Conservation (phyloP, 2,113 vertebrate genomes). For the Actenoides hombroni region DNA sequence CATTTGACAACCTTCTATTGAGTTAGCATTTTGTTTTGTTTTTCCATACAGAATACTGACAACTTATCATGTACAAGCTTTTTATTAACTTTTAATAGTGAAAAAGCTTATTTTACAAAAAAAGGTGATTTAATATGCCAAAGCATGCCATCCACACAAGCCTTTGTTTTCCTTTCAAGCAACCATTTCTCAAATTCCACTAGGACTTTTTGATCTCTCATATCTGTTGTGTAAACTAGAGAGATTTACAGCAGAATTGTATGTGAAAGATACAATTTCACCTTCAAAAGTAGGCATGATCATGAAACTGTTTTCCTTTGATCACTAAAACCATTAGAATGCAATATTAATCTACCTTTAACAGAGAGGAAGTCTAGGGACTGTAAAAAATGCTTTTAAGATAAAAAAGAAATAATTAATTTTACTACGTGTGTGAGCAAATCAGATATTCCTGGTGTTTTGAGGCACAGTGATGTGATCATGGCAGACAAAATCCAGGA, state of each 20-base stretch:
- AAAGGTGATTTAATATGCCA: not conserved
- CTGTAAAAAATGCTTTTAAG: not conserved
- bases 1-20: not conserved
- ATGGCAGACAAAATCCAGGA: not conserved
- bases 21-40: not conserved
- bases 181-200: not conserved
- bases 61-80: not conserved
- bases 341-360: not conserved
- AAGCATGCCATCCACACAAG: not conserved
- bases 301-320: not conserved
- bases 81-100: not conserved
- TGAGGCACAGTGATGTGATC: not conserved
- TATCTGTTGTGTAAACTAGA: not conserved
- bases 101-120: not conserved
- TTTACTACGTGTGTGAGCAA: not conserved
- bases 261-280: not conserved
- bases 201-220: not conserved
- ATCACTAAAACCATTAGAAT: not conserved
- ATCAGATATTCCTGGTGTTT: not conserved
- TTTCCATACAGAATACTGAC: not conserved
- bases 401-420: not conserved
- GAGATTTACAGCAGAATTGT: not conserved
- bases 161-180: not conserved
- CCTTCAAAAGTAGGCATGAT: not conserved
- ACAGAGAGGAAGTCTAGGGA: not conserved